Percentiles rank a stretch among this genome's conserved stretches.
These are phyloP conservation scores for Eurosta solidaginis DNA, from an alignment of 1,140 invertebrate species.

Conservation along the genomic window DNA sequence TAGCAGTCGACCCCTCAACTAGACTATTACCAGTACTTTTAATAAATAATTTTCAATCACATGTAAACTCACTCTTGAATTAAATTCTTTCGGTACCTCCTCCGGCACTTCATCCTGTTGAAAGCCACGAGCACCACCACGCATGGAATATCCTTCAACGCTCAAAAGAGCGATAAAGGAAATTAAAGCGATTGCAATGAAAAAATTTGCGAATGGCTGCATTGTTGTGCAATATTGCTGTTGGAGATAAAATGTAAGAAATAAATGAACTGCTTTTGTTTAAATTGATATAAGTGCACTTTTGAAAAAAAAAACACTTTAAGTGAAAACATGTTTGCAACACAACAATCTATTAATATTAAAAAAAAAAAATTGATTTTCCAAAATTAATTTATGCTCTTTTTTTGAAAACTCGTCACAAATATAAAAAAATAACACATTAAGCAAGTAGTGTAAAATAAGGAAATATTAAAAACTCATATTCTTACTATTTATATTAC, in stretches of 20 bases:
- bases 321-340: too few species aligned
- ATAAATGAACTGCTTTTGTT: too few species aligned
- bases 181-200: slow-evolving; percentile 1
- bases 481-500: not conserved
- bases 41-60: not conserved
- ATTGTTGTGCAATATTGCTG: not conserved
- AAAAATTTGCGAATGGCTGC: not conserved
- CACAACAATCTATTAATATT: too few species aligned
- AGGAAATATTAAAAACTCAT: slow-evolving; percentile 20
- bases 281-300: too few species aligned
- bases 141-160: not conserved
- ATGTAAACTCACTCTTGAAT: not conserved
- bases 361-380: too few species aligned
- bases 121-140: not conserved
- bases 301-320: too few species aligned
- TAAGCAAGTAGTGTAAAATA: too few species aligned
- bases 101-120: not conserved
- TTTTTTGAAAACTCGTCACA: too few species aligned
- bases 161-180: not conserved
- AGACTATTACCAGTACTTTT: too few species aligned
- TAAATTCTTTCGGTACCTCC: not conserved
- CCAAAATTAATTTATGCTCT: too few species aligned
- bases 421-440: too few species aligned
- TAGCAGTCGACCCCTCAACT: too few species aligned
- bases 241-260: not conserved